A percentile compares a stretch with the other conserved stretches of the same genome.
Evolutionary conservation across 2,113 vertebrate genomes (phyloP).

Genomic region (Gallinago media): DNA sequence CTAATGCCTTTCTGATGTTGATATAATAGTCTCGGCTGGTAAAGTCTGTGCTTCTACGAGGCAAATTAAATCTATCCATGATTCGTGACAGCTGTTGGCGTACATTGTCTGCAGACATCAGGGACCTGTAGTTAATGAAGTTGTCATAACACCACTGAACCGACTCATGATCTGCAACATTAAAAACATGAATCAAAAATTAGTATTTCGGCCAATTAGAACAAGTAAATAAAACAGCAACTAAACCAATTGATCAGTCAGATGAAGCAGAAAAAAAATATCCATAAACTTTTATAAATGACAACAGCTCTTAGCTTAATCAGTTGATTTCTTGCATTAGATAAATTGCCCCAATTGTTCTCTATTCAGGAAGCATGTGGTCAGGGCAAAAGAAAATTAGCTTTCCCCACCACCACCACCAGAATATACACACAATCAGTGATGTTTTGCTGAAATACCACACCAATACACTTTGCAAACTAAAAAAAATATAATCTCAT

Average conservation of each 20-base stretch:
- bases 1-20: slow-evolving; percentile 97
- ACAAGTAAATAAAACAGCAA: slow-evolving; percentile 41
- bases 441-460: neutral
- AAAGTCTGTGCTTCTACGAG: slow-evolving; percentile 97
- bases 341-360: neutral
- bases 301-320: neutral
- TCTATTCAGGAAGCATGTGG: neutral
- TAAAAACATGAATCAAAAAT: slow-evolving; percentile 65
- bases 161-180: slow-evolving; percentile 92
- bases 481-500: neutral
- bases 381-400: neutral
- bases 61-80: slow-evolving; percentile 99
- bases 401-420: fast-evolving
- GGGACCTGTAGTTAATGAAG: slow-evolving; percentile 99
- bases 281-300: neutral
- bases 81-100: slow-evolving; percentile 98
- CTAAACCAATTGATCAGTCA: neutral
- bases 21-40: slow-evolving; percentile 99
- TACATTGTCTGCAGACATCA: slow-evolving; percentile 99
- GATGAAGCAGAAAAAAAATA: slow-evolving; percentile 15
- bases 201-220: slow-evolving; percentile 57
- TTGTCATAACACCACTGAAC: slow-evolving; percentile 99
- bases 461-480: neutral
- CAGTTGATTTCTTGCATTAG: neutral
- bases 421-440: neutral